Percentiles rank a stretch among this genome's conserved stretches.
Evolutionary conservation across 2,113 vertebrate genomes (phyloP).

Genomic region (Uropsilus gracilis): DNA sequence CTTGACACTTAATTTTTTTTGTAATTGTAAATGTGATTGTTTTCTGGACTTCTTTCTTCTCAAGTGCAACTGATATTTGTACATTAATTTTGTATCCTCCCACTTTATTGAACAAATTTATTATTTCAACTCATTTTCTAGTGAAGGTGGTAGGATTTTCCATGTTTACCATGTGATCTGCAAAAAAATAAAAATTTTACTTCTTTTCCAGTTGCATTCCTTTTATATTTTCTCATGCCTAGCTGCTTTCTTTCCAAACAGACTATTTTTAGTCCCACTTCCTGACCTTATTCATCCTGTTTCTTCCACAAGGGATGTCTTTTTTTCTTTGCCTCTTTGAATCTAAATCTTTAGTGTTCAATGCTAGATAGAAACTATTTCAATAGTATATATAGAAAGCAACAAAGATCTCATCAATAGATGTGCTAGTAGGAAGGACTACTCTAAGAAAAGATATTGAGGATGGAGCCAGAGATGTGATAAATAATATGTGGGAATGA

Average conservation of each 20-base stretch:
- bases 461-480: neutral
- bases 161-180: too few relatives aligned
- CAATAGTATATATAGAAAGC: neutral
- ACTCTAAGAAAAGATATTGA: neutral
- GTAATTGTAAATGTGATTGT: too few relatives aligned
- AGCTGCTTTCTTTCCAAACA: neutral
- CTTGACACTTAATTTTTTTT: too few relatives aligned
- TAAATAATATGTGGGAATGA: neutral
- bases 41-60: too few relatives aligned
- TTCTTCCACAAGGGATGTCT: neutral
- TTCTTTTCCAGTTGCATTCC: too few relatives aligned
- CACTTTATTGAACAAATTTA: too few relatives aligned
- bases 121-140: too few relatives aligned
- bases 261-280: neutral
- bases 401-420: neutral
- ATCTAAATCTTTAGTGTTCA: constrained; percentile 19
- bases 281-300: neutral
- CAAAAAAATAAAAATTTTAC: too few relatives aligned
- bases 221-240: too few relatives aligned
- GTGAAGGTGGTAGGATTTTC: too few relatives aligned
- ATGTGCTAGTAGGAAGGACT: neutral
- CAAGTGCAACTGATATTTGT: too few relatives aligned
- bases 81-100: too few relatives aligned
- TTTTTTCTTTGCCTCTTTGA: neutral
- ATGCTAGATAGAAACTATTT: neutral